Evolutionary conservation across 2,888 invertebrate species (phyloP), one percentile per base, ranked within the genome.

Genomic region (Athetis lepigone): DNA sequence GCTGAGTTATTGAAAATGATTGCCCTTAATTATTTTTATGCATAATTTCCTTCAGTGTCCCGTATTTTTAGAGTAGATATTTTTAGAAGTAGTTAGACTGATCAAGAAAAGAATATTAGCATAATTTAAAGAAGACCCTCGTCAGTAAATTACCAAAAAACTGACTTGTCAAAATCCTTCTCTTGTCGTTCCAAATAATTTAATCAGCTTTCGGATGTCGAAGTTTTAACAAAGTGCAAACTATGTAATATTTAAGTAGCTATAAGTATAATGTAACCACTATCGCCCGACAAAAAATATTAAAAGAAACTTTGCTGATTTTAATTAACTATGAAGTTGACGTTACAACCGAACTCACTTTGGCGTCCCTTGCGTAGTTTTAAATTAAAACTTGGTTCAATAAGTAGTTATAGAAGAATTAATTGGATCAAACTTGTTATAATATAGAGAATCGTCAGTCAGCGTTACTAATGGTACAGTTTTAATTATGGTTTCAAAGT

Each of bases 331-430:
- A 75, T 39, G 40, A 45, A 63, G 66, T 71, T 64, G 54, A 58
- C 70, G 70, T 57, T 58, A 67, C 58, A 56, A 21, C 54, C 27
- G 50, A 70, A 70, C 65, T 56, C 45, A 54, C 62, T 58, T 46
- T 18, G 64, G 23, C 33, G 46, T 72, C 69, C 75, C 74, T 52
- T 57, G 51, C 71, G 54, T 71, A 64, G 60, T 79, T 80, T 72
- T 65, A 70, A 78, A 70, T 80, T 80, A 69, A 80, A 79, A 77
- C 62, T 80, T 75, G 29, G 47, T 45, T 60, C 52, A 51, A 64
- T 74, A 70, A 72, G 62, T 61, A 80, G 71, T 70, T 75, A 66
- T 54, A 45, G 59, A 72, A 78, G 70, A 78, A 75, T 72, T 75
- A 79, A 80, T 77, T 75, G 66, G 64, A 56, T 27, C 52, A 33